A percentile compares a stretch with the other conserved stretches of the same genome.
Evolutionary conservation across 1,140 invertebrate species (phyloP).

Genomic region (Platyscapa corneri): DNA sequence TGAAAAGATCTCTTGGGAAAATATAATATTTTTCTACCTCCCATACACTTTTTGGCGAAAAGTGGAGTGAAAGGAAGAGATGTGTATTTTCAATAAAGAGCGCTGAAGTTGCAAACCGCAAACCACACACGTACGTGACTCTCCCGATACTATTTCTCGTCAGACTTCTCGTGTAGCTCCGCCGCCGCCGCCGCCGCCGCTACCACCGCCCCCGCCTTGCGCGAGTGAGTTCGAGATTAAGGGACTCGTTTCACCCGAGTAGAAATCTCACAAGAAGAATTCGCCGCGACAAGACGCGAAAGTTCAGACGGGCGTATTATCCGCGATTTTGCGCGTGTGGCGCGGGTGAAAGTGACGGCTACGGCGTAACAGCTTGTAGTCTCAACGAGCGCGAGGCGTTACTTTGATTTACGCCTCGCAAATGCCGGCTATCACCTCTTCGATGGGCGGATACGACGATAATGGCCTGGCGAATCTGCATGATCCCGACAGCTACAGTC

Average conservation of each 20-base stretch:
- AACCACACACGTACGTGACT: background rate
- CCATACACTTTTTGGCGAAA: too few relatives aligned
- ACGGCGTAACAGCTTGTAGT: conserved; percentile 30
- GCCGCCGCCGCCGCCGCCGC: too few relatives aligned
- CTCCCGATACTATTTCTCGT: background rate
- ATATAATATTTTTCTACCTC: background rate
- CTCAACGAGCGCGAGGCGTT: conserved; percentile 31
- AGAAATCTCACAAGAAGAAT: conserved; percentile 7
- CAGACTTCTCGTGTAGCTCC: too few relatives aligned
- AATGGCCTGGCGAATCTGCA: conserved; percentile 62
- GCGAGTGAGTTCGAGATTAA: background rate
- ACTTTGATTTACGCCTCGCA: conserved; percentile 60
- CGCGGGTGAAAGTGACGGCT: background rate
- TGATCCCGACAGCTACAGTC: conserved; percentile 55
- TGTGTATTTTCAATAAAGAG: conserved; percentile 29
- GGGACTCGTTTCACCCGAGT: too few relatives aligned
- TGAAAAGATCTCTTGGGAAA: background rate
- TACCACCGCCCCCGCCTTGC: too few relatives aligned
- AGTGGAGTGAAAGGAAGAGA: background rate
- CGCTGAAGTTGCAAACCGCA: background rate
- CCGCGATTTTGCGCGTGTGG: conserved; percentile 19
- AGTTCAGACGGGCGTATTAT: conserved; percentile 27
- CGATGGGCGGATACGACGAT: conserved; percentile 64
- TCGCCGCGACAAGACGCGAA: background rate
- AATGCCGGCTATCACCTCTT: conserved; percentile 40